Conservation (phyloP, 2,113 vertebrate species). For the Tragelaphus buxtoni region DNA sequence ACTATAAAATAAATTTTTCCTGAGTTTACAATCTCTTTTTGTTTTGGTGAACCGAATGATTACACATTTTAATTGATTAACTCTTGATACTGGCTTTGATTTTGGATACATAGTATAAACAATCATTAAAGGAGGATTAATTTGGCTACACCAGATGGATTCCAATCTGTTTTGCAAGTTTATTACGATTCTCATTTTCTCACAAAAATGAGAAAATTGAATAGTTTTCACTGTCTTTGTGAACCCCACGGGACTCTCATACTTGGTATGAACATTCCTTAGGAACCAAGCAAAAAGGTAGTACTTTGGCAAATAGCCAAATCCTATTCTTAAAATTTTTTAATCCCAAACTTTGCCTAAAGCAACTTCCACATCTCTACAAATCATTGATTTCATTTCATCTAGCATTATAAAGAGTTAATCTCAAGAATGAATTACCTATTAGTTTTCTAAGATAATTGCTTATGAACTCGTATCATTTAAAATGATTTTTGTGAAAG, state of each 20-base stretch:
- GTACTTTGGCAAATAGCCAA: neutral
- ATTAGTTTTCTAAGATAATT: neutral
- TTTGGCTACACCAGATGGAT: constrained; percentile 69
- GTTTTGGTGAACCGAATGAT: constrained; percentile 3
- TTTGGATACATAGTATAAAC: constrained; percentile 63
- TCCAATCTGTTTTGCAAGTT: constrained; percentile 65
- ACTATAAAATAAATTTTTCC: constrained; percentile 57
- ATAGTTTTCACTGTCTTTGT: constrained; percentile 3
- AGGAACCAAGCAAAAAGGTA: neutral
- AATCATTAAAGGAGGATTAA: constrained; percentile 71
- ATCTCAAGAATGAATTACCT: neutral
- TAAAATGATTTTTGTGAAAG: constrained; percentile 20
- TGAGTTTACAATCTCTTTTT: constrained; percentile 47
- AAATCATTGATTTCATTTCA: constrained; percentile 1
- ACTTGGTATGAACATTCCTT: neutral
- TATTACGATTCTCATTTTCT: constrained; percentile 61
- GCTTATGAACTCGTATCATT: neutral
- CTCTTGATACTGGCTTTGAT: constrained; percentile 56
- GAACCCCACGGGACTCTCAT: neutral
- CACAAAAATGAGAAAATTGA: constrained; percentile 21
- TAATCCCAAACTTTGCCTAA: neutral
- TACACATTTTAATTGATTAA: constrained; percentile 68
- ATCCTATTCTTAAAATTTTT: neutral
- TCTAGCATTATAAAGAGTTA: neutral
- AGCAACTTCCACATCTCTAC: neutral